Conservation (phyloP, 1,140 invertebrate species). For the Cherax destructor region DNA sequence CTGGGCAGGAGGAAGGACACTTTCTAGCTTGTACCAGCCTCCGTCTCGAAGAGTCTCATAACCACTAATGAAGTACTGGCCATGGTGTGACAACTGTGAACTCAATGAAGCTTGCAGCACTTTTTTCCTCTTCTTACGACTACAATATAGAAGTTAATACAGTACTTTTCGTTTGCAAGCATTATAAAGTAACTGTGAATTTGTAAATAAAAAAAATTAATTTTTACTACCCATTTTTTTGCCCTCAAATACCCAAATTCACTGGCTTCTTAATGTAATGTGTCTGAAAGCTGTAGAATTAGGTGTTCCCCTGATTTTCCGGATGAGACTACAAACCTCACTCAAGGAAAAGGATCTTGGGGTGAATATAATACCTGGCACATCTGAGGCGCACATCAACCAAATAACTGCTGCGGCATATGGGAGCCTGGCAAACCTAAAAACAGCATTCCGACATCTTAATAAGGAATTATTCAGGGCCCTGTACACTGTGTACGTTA, state of each 20-base stretch:
- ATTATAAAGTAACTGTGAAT: no score
- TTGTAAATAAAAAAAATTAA: background rate
- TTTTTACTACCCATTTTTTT: background rate
- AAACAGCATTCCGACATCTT: no score
- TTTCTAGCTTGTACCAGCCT: constrained; percentile 24
- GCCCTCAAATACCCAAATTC: background rate
- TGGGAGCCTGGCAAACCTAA: no score
- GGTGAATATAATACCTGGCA: no score
- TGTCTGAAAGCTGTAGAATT: no score
- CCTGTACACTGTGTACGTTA: no score
- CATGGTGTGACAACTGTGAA: constrained; percentile 10
- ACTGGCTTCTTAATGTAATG: background rate
- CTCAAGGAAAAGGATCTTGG: no score
- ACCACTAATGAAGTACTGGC: constrained; percentile 29
- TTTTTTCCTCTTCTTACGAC: constrained; percentile 36
- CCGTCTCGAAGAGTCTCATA: constrained; percentile 34
- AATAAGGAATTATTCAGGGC: no score
- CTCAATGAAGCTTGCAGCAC: constrained; percentile 25
- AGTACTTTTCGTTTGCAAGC: background rate
- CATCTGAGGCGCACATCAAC: no score
- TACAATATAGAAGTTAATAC: background rate
- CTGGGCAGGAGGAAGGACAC: constrained; percentile 10
- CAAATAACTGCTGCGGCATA: no score
- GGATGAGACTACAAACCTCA: no score
- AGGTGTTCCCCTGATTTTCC: no score